phyloP scores from a whole-genome alignment of 2,113 vertebrate genomes.

The Myrmophylax atrothorax region DNA sequence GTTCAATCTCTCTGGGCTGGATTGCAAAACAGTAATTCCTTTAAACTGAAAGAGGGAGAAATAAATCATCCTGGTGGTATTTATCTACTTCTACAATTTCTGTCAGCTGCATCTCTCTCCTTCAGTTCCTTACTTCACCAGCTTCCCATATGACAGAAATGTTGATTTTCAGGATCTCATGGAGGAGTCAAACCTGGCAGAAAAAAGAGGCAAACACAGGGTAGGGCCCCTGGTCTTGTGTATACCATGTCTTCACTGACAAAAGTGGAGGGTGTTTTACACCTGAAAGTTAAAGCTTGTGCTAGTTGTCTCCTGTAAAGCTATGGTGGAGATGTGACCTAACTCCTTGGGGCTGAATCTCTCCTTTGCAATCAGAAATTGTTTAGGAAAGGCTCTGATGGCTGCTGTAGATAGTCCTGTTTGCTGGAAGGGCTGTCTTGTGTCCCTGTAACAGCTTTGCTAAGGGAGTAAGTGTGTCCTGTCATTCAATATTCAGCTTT shows the following conservation, averaged over 20 bases:
- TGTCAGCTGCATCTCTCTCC: conserved; percentile 24
- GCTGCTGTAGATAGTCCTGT: background rate
- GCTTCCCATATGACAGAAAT: background rate
- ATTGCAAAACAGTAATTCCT: background rate
- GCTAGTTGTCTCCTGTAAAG: background rate
- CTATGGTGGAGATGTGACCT: background rate
- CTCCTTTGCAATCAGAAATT: background rate
- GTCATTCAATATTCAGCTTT: background rate
- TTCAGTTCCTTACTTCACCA: background rate
- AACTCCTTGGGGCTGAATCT: background rate
- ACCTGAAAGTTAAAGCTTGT: background rate
- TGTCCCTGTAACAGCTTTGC: background rate
- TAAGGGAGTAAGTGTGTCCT: background rate
- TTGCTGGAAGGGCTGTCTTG: background rate
- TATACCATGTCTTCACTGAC: background rate
- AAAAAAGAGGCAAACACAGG: background rate
- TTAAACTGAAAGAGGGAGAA: conserved; percentile 56
- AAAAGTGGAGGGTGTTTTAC: background rate
- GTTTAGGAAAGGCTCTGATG: background rate
- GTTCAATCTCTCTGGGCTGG: background rate
- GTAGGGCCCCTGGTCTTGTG: background rate
- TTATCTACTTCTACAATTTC: conserved; percentile 50
- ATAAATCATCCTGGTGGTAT: conserved; percentile 37
- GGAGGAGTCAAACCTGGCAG: background rate
- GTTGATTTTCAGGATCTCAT: background rate